Evolutionary conservation across 2,797 vertebrate genomes (phyloP).

Genomic region (Australoheros facetus): DNA sequence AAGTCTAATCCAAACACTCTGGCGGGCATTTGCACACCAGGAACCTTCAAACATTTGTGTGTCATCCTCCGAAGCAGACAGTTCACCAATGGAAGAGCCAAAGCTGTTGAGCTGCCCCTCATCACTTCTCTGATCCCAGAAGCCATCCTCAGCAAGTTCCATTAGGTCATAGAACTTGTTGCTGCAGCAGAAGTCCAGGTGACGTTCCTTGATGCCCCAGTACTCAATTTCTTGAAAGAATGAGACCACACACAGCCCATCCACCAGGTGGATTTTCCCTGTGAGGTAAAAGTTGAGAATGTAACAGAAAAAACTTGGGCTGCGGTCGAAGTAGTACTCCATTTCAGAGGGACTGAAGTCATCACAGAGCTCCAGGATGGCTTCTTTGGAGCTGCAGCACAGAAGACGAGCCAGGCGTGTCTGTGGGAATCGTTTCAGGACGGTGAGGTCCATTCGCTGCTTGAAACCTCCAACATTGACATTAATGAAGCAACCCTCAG

Average conservation of each 20-base stretch:
- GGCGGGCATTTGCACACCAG: conserved; percentile 86
- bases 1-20: conserved; percentile 89
- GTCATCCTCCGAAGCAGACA: conserved; percentile 86
- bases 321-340: conserved; percentile 96
- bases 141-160: conserved; percentile 76
- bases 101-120: conserved; percentile 75
- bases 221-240: conserved; percentile 97
- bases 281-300: conserved; percentile 96
- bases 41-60: conserved; percentile 86
- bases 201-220: conserved; percentile 93
- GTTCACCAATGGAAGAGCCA: conserved; percentile 83
- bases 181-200: conserved; percentile 91
- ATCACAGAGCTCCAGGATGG: conserved; percentile 93
- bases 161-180: conserved; percentile 88
- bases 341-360: conserved; percentile 90
- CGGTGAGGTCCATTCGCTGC: conserved; percentile 84
- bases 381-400: conserved; percentile 86
- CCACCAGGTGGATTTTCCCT: conserved; percentile 92
- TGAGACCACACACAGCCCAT: conserved; percentile 91
- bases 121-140: conserved; percentile 86
- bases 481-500: conserved; percentile 85
- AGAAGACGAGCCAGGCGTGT: conserved; percentile 91
- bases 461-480: conserved; percentile 95
- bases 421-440: conserved; percentile 89
- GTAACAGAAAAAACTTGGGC: conserved; percentile 88